Percentiles rank a stretch among this genome's conserved stretches.
Conservation (phyloP, 1,140 invertebrate genomes). For the Halyomorpha halys region DNA sequence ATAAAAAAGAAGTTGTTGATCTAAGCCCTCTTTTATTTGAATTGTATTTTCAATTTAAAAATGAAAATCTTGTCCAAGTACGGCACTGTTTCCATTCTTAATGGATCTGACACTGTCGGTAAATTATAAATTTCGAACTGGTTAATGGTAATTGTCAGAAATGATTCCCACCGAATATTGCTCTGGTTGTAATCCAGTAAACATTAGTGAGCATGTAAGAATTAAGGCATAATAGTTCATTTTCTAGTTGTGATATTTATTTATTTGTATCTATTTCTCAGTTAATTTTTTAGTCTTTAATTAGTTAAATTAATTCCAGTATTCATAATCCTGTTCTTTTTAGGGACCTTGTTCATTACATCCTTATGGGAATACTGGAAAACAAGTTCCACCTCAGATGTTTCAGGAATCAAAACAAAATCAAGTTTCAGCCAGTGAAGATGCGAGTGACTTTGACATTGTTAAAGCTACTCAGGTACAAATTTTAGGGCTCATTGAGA, state of each 20-base stretch:
- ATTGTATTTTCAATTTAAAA: too few relatives aligned
- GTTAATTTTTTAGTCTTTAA: neutral
- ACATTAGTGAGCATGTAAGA: conserved; percentile 22
- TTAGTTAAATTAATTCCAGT: neutral
- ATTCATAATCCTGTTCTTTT: conserved; percentile 2
- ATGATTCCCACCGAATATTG: conserved; percentile 24
- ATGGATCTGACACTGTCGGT: too few relatives aligned
- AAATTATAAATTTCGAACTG: too few relatives aligned
- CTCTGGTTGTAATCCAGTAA: conserved; percentile 23
- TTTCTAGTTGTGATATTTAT: neutral
- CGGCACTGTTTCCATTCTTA: too few relatives aligned
- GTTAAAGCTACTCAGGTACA: conserved; percentile 81
- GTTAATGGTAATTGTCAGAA: too few relatives aligned
- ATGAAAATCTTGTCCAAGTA: too few relatives aligned
- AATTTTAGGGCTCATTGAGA: too few relatives aligned
- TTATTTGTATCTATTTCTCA: neutral
- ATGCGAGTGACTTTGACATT: conserved; percentile 80
- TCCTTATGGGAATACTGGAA: conserved; percentile 17
- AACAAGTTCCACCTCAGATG: conserved; percentile 22
- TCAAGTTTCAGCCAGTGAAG: conserved; percentile 34
- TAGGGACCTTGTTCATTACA: conserved; percentile 6
- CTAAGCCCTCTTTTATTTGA: too few relatives aligned
- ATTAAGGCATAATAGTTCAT: neutral
- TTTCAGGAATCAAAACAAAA: conserved; percentile 17
- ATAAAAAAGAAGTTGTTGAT: too few relatives aligned